phyloP scores from a whole-genome alignment of 1,140 invertebrate species.

The Eueides isabella region DNA sequence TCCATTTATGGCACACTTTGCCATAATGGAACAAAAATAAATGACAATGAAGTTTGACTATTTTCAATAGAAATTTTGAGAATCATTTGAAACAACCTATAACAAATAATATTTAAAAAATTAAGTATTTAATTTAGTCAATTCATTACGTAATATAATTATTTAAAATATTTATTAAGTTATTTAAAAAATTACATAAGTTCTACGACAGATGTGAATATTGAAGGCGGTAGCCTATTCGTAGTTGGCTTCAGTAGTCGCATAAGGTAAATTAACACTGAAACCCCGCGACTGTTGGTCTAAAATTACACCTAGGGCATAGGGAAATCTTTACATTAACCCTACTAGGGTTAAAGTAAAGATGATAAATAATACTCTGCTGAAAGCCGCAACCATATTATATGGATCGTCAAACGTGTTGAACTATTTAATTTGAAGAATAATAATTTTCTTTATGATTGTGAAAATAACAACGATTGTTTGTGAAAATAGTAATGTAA shows the following conservation, averaged over 20 bases:
- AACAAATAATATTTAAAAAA: too few relatives aligned
- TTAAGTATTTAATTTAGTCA: too few relatives aligned
- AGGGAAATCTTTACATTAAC: too few relatives aligned
- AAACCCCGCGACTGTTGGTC: conserved; percentile 34
- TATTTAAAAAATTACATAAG: too few relatives aligned
- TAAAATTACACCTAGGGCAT: conserved; percentile 38
- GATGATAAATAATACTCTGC: conserved; percentile 1
- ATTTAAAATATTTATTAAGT: too few relatives aligned
- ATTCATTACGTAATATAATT: too few relatives aligned
- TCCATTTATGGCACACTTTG: not conserved
- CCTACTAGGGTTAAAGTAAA: conserved; percentile 27
- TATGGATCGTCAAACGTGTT: not conserved
- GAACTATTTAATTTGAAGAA: not conserved
- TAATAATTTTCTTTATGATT: not conserved
- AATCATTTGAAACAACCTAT: too few relatives aligned
- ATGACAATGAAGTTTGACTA: too few relatives aligned
- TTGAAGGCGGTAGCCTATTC: conserved; percentile 21
- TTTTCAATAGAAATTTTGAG: too few relatives aligned
- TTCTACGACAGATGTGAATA: conserved; percentile 7
- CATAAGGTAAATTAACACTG: conserved; percentile 35
- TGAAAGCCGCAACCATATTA: not conserved
- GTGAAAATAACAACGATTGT: too few relatives aligned
- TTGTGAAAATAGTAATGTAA: too few relatives aligned
- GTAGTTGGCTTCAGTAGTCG: conserved; percentile 33
- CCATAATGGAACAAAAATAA: too few relatives aligned